Percentiles rank a stretch among this genome's conserved stretches.
Evolutionary conservation across 2,113 vertebrate genomes (phyloP).

Genomic region (Corythoichthys haematopterus): DNA sequence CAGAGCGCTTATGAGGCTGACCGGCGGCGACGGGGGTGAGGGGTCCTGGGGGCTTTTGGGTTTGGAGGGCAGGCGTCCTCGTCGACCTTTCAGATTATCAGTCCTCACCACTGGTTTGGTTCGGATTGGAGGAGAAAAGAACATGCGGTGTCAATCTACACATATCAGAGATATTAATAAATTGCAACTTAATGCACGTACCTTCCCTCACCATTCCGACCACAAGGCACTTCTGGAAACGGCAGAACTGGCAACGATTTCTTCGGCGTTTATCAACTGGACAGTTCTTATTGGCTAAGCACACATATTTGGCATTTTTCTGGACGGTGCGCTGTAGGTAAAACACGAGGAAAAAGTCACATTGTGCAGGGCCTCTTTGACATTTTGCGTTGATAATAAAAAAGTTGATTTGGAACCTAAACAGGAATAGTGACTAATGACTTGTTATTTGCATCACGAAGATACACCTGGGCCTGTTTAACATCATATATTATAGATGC

Average conservation of each 20-base stretch:
- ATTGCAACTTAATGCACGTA: conserved; percentile 52
- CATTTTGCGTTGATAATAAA: too few relatives aligned
- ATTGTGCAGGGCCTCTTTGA: too few relatives aligned
- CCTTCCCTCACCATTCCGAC: conserved; percentile 99
- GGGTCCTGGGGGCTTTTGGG: conserved; percentile 98
- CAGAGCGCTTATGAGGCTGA: conserved; percentile 96
- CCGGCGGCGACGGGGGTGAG: conserved; percentile 91
- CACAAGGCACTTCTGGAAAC: conserved; percentile 95
- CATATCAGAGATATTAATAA: not conserved
- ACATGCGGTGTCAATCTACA: not conserved
- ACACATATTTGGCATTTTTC: conserved; percentile 98
- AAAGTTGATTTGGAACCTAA: too few relatives aligned
- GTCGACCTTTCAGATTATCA: conserved; percentile 93
- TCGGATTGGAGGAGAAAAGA: conserved; percentile 22
- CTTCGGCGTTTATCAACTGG: conserved; percentile 93
- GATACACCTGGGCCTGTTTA: too few relatives aligned
- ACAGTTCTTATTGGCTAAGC: conserved; percentile 98
- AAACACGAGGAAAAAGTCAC: conserved; percentile 11
- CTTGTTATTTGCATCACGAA: too few relatives aligned
- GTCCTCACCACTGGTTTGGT: conserved; percentile 85
- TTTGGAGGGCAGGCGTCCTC: conserved; percentile 95
- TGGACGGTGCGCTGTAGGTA: conserved; percentile 88
- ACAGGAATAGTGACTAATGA: too few relatives aligned
- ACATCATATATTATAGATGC: too few relatives aligned
- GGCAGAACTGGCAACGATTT: conserved; percentile 93